Evolutionary conservation across 92 coral and sea anemone species (phyloP).

Genomic region (Zoanthus gigantus): DNA sequence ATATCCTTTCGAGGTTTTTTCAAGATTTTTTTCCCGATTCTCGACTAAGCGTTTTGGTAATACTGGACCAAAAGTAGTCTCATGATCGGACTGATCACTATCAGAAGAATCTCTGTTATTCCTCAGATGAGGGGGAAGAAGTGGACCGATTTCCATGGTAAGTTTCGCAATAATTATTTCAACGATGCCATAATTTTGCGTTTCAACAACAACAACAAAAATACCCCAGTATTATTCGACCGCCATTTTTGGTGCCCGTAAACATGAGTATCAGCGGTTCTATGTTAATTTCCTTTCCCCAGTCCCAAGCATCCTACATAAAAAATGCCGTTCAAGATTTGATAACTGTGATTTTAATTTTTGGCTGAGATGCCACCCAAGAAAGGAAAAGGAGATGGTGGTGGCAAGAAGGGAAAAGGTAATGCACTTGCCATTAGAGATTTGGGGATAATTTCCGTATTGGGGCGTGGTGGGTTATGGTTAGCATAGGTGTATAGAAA

Average conservation of each 20-base stretch:
- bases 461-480: too few relatives aligned
- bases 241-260: slow-evolving; percentile 55
- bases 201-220: not conserved
- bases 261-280: not conserved
- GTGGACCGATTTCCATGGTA: slow-evolving; percentile 90
- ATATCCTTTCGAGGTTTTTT: slow-evolving; percentile 6
- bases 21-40: not conserved
- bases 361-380: slow-evolving; percentile 83
- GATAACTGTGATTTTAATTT: too few relatives aligned
- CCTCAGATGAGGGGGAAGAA: slow-evolving; percentile 81
- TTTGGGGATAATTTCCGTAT: too few relatives aligned
- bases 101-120: slow-evolving; percentile 35
- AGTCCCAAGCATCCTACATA: not conserved
- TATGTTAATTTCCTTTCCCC: not conserved
- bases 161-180: not conserved
- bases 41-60: slow-evolving; percentile 17
- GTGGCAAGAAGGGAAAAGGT: slow-evolving; percentile 75
- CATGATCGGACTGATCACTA: slow-evolving; percentile 33
- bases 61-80: slow-evolving; percentile 27
- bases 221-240: not conserved
- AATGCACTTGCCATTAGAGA: not conserved
- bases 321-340: too few relatives aligned
- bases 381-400: slow-evolving; percentile 83
- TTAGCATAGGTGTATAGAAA: too few relatives aligned
- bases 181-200: not conserved